phyloP scores from a whole-genome alignment of 2,113 vertebrate species.

The Spheniscus mendiculus region DNA sequence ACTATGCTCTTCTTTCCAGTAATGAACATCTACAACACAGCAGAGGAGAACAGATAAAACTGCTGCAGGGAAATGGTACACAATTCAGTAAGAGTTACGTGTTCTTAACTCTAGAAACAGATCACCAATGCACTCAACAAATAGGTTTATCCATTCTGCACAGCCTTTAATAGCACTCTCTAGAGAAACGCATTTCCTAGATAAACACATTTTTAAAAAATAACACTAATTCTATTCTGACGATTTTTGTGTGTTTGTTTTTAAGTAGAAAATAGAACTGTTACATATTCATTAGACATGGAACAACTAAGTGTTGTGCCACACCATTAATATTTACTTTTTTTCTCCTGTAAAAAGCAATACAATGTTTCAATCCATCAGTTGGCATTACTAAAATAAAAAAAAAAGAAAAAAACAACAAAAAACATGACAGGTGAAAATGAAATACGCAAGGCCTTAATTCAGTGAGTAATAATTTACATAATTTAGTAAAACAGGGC shows the following conservation, averaged over 20 bases:
- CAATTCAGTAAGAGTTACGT: not conserved
- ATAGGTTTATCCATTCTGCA: not conserved
- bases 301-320: not conserved
- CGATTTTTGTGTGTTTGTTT: not conserved
- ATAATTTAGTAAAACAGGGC: not conserved
- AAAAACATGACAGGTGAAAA: not conserved
- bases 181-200: slow-evolving; percentile 9
- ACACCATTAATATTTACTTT: slow-evolving; percentile 37
- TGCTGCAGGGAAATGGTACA: not conserved
- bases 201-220: not conserved
- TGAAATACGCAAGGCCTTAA: not conserved
- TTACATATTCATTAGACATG: slow-evolving; percentile 18
- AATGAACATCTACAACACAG: not conserved
- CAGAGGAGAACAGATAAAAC: not conserved
- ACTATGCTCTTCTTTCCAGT: not conserved
- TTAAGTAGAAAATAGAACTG: slow-evolving; percentile 4
- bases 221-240: not conserved
- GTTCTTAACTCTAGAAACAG: not conserved
- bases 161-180: not conserved
- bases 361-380: not conserved
- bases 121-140: not conserved
- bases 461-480: not conserved
- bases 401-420: not conserved
- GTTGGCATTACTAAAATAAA: not conserved
- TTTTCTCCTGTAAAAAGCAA: not conserved